These are phyloP conservation scores for Hemichromis elongatus DNA, from an alignment of 2,113 vertebrate species.

Conservation along the genomic window DNA sequence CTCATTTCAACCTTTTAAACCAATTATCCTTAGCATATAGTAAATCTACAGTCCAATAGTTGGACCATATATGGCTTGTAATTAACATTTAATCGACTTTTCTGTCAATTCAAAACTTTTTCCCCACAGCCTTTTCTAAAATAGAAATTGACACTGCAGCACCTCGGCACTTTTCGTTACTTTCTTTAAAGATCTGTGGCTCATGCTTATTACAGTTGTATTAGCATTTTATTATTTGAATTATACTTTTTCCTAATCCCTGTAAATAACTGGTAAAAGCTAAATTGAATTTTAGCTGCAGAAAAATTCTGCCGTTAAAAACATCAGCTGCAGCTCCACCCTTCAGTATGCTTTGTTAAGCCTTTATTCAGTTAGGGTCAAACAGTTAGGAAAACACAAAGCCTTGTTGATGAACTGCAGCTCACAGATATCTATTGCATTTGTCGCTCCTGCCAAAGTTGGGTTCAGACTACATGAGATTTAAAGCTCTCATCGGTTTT, in stretches of 20 bases:
- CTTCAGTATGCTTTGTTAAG: neutral
- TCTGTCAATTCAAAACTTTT: conserved; percentile 12
- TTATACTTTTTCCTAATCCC: neutral
- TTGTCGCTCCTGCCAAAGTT: neutral
- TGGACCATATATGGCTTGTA: neutral
- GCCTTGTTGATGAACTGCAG: neutral
- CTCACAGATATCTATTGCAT: neutral
- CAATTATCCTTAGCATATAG: conserved; percentile 17
- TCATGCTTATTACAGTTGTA: too few species aligned
- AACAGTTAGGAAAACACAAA: neutral
- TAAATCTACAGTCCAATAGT: neutral
- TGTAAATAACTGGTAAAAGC: neutral
- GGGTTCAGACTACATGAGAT: neutral
- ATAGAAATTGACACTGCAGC: neutral
- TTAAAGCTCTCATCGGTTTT: neutral
- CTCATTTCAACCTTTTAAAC: conserved; percentile 10
- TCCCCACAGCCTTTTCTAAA: neutral
- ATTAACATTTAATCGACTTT: conserved; percentile 10
- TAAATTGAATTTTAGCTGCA: neutral
- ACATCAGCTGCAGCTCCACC: neutral
- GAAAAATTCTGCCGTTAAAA: neutral
- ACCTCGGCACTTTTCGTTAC: neutral
- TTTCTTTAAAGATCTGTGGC: neutral
- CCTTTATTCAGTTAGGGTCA: neutral
- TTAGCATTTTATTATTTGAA: neutral